phyloP scores from a whole-genome alignment of 2,888 invertebrate genomes.

The Furcula furcula region DNA sequence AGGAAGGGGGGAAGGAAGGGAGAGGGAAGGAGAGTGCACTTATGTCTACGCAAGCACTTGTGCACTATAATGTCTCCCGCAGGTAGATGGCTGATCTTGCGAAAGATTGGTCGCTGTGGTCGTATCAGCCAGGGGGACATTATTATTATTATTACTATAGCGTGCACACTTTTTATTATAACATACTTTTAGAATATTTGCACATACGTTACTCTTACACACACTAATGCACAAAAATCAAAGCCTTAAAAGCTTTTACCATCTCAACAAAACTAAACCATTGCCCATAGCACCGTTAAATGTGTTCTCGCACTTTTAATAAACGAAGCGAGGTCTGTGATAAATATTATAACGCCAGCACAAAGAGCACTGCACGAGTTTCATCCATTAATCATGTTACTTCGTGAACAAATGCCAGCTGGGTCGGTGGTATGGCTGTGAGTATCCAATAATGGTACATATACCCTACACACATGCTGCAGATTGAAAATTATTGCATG shows the following conservation, averaged over 20 bases:
- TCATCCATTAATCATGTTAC: slow-evolving; percentile 61
- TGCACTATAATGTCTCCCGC: too few relatives aligned
- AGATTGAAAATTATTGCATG: slow-evolving; percentile 18
- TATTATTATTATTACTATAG: too few relatives aligned
- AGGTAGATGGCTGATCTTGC: too few relatives aligned
- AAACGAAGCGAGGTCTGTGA: slow-evolving; percentile 30
- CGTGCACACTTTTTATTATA: background rate
- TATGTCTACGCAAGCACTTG: too few relatives aligned
- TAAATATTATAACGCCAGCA: slow-evolving; percentile 44
- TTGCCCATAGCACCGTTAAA: slow-evolving; percentile 16
- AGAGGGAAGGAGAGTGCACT: too few relatives aligned
- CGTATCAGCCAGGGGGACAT: too few relatives aligned
- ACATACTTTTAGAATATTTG: background rate
- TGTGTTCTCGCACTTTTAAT: slow-evolving; percentile 30
- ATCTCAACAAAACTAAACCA: slow-evolving; percentile 14
- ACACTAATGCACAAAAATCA: background rate
- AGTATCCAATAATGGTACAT: slow-evolving; percentile 42
- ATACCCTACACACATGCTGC: slow-evolving; percentile 23
- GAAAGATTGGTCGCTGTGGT: too few relatives aligned
- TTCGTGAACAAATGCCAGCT: slow-evolving; percentile 56
- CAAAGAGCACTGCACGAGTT: slow-evolving; percentile 54
- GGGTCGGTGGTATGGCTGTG: slow-evolving; percentile 42
- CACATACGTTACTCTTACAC: background rate
- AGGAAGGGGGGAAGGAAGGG: too few relatives aligned
- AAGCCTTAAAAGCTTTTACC: slow-evolving; percentile 12